Evolutionary conservation across 2,797 vertebrate species (phyloP).

Genomic region (Alca torda): DNA sequence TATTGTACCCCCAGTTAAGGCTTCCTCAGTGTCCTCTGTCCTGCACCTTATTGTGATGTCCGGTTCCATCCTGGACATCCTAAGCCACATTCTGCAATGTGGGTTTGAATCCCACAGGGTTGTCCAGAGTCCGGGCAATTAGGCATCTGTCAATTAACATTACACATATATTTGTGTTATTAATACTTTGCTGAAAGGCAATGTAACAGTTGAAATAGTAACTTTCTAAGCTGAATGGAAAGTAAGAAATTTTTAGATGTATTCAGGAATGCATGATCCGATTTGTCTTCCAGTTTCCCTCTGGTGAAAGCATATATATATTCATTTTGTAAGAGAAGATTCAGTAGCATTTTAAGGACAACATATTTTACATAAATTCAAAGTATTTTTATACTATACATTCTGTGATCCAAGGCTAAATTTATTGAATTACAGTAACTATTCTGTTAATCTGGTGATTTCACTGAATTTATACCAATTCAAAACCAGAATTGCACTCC

Average conservation of each 20-base stretch:
- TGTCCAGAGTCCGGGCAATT: neutral
- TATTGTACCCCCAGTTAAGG: neutral
- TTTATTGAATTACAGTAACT: constrained; percentile 20
- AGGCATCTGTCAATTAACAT: neutral
- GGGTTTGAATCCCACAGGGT: neutral
- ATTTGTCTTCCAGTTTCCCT: neutral
- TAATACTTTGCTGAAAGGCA: neutral
- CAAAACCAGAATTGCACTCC: neutral
- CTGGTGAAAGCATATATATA: neutral
- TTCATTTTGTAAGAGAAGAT: neutral
- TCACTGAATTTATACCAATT: constrained; percentile 19
- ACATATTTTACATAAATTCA: neutral
- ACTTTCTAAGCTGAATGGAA: neutral
- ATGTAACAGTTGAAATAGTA: neutral
- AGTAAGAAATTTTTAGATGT: neutral
- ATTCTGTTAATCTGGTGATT: constrained; percentile 43
- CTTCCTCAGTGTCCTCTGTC: neutral
- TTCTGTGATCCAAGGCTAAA: constrained; percentile 1
- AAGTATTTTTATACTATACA: neutral
- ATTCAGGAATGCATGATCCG: neutral
- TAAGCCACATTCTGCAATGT: neutral
- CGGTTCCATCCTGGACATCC: neutral
- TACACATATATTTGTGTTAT: neutral
- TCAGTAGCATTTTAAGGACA: constrained; percentile 5
- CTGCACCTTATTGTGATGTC: neutral